Conservation (phyloP, 2,888 invertebrate genomes). For the Ichneumoninae sp. region DNA sequence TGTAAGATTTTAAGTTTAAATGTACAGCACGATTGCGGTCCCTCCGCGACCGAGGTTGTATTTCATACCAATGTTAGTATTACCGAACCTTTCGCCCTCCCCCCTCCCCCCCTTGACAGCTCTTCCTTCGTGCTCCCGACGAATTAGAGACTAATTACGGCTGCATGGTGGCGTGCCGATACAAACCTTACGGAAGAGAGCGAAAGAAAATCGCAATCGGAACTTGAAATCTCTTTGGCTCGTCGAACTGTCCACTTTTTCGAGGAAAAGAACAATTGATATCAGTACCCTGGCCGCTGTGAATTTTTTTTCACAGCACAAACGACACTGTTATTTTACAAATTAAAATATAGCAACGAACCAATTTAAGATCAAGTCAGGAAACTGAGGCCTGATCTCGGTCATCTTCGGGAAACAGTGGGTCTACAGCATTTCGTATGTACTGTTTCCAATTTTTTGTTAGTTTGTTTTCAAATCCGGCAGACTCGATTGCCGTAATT, state of each 20-base stretch:
- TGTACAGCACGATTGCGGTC: constrained; percentile 56
- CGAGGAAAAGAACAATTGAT: not conserved
- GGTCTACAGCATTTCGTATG: too few species aligned
- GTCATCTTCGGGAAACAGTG: too few species aligned
- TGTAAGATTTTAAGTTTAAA: constrained; percentile 65
- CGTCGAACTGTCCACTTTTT: not conserved
- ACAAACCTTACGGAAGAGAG: not conserved
- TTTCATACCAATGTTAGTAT: constrained; percentile 37
- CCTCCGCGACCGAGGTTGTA: constrained; percentile 62
- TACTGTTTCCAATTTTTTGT: too few species aligned
- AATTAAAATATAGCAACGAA: too few species aligned
- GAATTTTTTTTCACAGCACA: not conserved
- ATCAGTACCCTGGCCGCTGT: too few species aligned
- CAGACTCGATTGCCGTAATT: too few species aligned
- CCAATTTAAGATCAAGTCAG: too few species aligned
- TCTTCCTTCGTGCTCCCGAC: constrained; percentile 34
- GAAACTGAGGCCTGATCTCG: too few species aligned
- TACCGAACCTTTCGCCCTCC: constrained; percentile 50
- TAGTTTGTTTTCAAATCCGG: too few species aligned
- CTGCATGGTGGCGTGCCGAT: not conserved
- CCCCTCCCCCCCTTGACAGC: constrained; percentile 5
- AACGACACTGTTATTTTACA: not conserved
- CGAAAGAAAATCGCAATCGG: not conserved
- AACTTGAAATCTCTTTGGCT: not conserved
- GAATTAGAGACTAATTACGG: not conserved